phyloP scores from a whole-genome alignment of 1,140 invertebrate genomes.

The Reticulitermes speratus region DNA sequence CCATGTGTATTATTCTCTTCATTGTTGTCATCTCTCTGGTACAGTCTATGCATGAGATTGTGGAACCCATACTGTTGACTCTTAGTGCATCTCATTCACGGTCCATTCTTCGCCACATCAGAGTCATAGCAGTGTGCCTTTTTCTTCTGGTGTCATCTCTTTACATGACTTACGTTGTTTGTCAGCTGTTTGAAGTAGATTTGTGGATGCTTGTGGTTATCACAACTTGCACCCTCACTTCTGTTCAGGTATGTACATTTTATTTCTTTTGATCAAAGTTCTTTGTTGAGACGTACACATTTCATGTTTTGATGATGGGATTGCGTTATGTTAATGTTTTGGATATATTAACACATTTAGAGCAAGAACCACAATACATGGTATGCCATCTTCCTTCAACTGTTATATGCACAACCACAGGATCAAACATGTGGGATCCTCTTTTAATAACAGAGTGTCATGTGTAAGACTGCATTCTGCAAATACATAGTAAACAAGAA shows the following conservation, averaged over 20 bases:
- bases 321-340: not conserved
- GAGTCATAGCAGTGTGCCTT: conserved; percentile 52
- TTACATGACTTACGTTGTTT: conserved; percentile 54
- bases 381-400: no score
- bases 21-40: conserved; percentile 57
- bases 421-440: no score
- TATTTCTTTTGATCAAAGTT: not conserved
- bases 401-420: no score
- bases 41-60: conserved; percentile 59
- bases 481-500: no score
- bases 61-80: conserved; percentile 55
- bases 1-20: conserved; percentile 57
- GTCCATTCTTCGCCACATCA: conserved; percentile 44
- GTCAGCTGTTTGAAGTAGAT: conserved; percentile 56
- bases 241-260: conserved; percentile 47
- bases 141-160: conserved; percentile 55
- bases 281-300: no score
- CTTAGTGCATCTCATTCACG: conserved; percentile 48
- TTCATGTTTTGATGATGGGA: not conserved
- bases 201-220: conserved; percentile 59
- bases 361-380: not conserved
- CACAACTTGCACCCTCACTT: conserved; percentile 56
- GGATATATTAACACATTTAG: not conserved
- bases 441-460: no score
- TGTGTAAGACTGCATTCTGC: no score